A percentile compares a stretch with the other conserved stretches of the same genome.
These are phyloP conservation scores for Gallinago media DNA, from an alignment of 2,113 vertebrate genomes.

Conservation along the genomic window DNA sequence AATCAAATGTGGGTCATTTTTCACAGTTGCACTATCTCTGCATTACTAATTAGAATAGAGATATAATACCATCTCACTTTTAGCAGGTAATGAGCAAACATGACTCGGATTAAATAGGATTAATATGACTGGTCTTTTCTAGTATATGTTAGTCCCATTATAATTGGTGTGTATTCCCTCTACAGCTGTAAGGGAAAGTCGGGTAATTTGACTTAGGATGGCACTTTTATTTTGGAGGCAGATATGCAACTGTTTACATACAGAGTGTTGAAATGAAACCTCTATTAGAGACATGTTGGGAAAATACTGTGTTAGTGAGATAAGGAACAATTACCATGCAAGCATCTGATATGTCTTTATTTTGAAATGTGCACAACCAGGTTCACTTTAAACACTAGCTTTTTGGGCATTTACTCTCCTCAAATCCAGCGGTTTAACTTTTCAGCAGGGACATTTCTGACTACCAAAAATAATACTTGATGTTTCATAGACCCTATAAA, in stretches of 20 bases:
- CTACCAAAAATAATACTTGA: background rate
- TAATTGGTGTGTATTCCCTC: background rate
- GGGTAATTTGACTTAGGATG: background rate
- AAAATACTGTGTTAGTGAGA: background rate
- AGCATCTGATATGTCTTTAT: background rate
- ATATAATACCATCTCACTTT: background rate
- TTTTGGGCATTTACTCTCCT: background rate
- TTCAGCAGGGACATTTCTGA: background rate
- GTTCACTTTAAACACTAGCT: background rate
- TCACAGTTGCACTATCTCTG: background rate
- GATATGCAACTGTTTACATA: background rate
- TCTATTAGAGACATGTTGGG: background rate
- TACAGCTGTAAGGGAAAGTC: background rate
- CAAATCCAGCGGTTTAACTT: background rate
- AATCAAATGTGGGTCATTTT: background rate
- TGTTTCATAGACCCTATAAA: background rate
- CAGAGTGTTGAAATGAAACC: background rate
- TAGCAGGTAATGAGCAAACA: background rate
- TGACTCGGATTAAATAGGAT: background rate
- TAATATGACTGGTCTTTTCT: background rate
- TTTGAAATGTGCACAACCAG: background rate
- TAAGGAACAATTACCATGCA: background rate
- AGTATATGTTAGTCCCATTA: background rate
- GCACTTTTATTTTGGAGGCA: background rate
- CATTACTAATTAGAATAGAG: background rate